Evolutionary conservation across 2,113 vertebrate genomes (phyloP).

Genomic region (Macroglossus sobrinus): DNA sequence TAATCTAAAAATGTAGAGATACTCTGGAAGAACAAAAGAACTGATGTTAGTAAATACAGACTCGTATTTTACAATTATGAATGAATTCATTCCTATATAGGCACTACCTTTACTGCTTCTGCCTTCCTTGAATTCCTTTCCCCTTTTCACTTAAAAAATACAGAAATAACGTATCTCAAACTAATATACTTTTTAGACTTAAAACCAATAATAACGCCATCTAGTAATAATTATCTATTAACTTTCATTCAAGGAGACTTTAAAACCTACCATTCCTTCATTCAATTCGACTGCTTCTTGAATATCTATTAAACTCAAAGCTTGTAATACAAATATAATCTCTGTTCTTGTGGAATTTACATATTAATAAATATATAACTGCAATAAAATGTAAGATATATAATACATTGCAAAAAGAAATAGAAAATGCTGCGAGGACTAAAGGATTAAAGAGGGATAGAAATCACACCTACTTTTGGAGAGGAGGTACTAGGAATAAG

Average conservation of each 20-base stretch:
- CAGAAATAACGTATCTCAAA: conserved; percentile 3
- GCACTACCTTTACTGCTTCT: background rate
- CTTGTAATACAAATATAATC: conserved; percentile 1
- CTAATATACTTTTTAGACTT: conserved; percentile 25
- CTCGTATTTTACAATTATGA: background rate
- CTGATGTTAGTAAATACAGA: background rate
- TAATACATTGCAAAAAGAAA: background rate
- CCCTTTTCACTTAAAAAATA: background rate
- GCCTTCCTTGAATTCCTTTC: background rate
- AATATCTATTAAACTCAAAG: conserved; percentile 35
- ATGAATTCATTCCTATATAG: conserved; percentile 19
- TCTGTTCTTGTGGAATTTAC: conserved; percentile 17
- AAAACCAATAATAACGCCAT: background rate
- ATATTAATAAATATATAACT: background rate
- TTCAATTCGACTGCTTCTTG: conserved; percentile 23
- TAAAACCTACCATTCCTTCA: conserved; percentile 25
- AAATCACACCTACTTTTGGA: background rate
- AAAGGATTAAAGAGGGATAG: background rate
- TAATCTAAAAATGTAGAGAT: conserved; percentile 39
- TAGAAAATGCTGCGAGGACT: background rate
- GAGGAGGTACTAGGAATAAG: background rate
- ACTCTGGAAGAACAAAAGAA: conserved; percentile 34
- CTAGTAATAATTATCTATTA: conserved; percentile 10
- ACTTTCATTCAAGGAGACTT: conserved; percentile 25
- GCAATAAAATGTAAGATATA: conserved; percentile 6